Evolutionary conservation across 2,888 invertebrate species (phyloP).

Genomic region (Agonum fuliginosum): DNA sequence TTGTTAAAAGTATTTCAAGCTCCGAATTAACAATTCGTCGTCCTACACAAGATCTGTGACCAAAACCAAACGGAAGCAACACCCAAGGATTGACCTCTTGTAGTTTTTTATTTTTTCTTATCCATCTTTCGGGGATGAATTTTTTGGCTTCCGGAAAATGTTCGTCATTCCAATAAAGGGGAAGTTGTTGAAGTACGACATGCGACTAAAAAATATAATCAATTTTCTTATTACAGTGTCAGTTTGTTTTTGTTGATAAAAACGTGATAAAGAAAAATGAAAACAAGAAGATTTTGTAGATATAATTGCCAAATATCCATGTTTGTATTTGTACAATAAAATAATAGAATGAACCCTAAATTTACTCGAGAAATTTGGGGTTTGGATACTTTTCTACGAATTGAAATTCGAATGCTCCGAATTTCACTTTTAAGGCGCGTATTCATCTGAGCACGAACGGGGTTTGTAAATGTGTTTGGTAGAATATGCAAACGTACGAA

Average conservation of each 20-base stretch:
- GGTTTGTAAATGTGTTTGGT: no score
- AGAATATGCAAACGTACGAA: no score
- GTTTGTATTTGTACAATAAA: no score
- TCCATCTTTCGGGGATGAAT: constrained; percentile 68
- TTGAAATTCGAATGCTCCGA: no score
- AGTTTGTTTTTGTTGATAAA: neutral
- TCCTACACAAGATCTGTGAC: constrained; percentile 81
- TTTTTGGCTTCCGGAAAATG: constrained; percentile 63
- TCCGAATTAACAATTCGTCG: constrained; percentile 82
- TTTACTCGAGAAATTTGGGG: no score
- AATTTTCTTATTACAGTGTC: neutral
- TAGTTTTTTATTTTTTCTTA: constrained; percentile 65
- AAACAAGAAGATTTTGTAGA: no score
- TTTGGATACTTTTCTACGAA: no score
- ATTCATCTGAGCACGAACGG: no score
- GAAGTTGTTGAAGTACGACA: constrained; percentile 61
- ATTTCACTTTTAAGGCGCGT: no score
- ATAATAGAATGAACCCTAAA: no score
- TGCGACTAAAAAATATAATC: constrained; percentile 63
- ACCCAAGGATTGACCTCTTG: constrained; percentile 77
- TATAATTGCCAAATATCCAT: no score
- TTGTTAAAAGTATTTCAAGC: constrained; percentile 66
- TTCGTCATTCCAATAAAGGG: constrained; percentile 47
- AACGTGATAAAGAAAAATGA: no score
- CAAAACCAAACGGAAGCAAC: constrained; percentile 81